Percentiles rank a stretch among this genome's conserved stretches.
These are phyloP conservation scores for Galbula dea DNA, from an alignment of 2,113 vertebrate species.

Conservation along the genomic window DNA sequence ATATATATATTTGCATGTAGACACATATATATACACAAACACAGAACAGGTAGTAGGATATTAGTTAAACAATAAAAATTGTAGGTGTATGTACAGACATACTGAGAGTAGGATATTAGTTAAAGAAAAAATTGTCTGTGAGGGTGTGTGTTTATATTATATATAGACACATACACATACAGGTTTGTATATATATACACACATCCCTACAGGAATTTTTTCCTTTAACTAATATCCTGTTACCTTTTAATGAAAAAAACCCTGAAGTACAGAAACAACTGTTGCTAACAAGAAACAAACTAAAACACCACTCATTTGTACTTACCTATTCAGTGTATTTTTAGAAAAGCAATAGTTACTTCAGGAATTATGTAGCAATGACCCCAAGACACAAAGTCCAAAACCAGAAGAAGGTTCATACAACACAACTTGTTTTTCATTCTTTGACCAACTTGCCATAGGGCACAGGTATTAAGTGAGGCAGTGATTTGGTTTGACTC, in stretches of 20 bases:
- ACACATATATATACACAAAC: not conserved
- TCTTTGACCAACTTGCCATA: not conserved
- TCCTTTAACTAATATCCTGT: not conserved
- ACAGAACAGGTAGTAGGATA: not conserved
- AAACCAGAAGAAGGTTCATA: not conserved
- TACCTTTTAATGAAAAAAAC: not conserved
- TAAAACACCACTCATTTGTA: not conserved
- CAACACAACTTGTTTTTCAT: not conserved
- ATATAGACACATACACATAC: not conserved
- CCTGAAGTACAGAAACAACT: not conserved
- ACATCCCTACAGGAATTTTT: not conserved
- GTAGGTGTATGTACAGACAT: no score
- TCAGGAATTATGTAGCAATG: not conserved
- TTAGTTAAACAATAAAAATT: not conserved
- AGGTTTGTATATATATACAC: not conserved
- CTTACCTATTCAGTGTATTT: not conserved
- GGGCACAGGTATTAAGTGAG: not conserved
- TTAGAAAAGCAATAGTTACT: not conserved
- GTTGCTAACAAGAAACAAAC: not conserved
- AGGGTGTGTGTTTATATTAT: no score
- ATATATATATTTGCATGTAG: not conserved
- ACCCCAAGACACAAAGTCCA: not conserved
- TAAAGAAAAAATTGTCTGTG: not conserved
- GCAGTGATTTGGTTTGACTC: not conserved
- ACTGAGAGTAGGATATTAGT: not conserved